Conservation (phyloP, 2,797 vertebrate species). For the Monodelphis domestica region DNA sequence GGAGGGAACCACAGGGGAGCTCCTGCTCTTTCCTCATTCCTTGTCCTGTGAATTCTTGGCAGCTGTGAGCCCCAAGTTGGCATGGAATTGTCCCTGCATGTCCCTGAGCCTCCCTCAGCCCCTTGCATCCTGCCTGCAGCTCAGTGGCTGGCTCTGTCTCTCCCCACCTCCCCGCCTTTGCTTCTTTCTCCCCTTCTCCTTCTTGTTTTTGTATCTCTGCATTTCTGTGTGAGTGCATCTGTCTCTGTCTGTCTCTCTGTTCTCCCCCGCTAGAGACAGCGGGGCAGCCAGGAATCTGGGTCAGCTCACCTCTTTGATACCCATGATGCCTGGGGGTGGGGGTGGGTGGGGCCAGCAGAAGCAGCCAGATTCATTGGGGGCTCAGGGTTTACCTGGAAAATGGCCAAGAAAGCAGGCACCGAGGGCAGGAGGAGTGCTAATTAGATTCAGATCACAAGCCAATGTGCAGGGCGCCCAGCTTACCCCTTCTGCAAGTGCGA, state of each 20-base stretch:
- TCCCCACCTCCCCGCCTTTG: too few relatives aligned
- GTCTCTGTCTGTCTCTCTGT: too few relatives aligned
- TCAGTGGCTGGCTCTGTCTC: not conserved
- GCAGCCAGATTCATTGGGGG: not conserved
- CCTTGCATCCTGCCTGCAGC: not conserved
- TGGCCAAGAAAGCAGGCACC: not conserved
- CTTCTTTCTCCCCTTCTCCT: too few relatives aligned
- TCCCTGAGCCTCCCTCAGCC: not conserved
- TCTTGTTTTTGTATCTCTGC: too few relatives aligned
- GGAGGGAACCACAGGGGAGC: not conserved
- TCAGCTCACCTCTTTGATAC: not conserved
- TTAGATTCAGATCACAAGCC: not conserved
- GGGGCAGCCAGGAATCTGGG: not conserved
- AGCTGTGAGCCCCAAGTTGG: not conserved
- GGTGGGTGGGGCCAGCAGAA: not conserved
- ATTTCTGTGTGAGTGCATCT: too few relatives aligned
- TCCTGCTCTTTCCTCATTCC: not conserved
- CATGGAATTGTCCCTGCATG: not conserved
- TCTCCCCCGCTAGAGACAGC: not conserved
- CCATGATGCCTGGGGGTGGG: not conserved
- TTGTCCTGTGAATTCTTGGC: not conserved
- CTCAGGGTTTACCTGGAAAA: not conserved
- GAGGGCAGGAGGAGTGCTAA: not conserved
- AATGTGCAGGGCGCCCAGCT: not conserved
- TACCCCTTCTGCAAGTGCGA: not conserved